Evolutionary conservation across 2,797 vertebrate genomes (phyloP).

Genomic region (Pangasius macronema): DNA sequence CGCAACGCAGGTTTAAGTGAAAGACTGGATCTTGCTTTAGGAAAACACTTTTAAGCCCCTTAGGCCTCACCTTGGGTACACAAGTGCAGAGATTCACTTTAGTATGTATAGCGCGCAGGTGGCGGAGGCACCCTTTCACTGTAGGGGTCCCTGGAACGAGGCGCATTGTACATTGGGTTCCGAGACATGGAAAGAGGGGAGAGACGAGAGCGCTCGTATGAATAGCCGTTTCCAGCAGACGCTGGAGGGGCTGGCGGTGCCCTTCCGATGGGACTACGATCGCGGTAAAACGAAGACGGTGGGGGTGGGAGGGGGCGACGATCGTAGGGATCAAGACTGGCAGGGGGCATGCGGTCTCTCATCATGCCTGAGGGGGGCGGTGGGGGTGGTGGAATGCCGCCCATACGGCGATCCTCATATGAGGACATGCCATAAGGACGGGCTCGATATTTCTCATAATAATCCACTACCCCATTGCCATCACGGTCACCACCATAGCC

Average conservation of each 20-base stretch:
- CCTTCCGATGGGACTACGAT: conserved; percentile 89
- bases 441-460: conserved; percentile 80
- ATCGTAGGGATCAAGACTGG: conserved; percentile 84
- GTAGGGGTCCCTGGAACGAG: conserved; percentile 86
- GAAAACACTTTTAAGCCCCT: conserved; percentile 30
- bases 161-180: conserved; percentile 84
- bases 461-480: conserved; percentile 76
- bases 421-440: conserved; percentile 71
- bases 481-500: conserved; percentile 64
- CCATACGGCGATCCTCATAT: conserved; percentile 71
- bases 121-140: conserved; percentile 79
- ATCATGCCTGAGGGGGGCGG: conserved; percentile 79
- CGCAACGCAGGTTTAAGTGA: conserved; percentile 11
- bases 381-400: conserved; percentile 74
- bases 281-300: conserved; percentile 87
- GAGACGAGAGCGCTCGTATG: conserved; percentile 88
- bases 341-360: conserved; percentile 79
- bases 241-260: conserved; percentile 70
- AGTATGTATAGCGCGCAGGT: conserved; percentile 79
- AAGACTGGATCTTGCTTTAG: conserved; percentile 15
- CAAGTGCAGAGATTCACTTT: conserved; percentile 63
- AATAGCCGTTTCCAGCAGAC: conserved; percentile 84
- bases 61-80: conserved; percentile 75
- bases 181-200: conserved; percentile 82
- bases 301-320: conserved; percentile 82